Conservation (phyloP, 2,113 vertebrate species). For the Oryctolagus cuniculus region mOryCun1.1 NC_091453.1:43688501-43689000, state of each 20-base stretch:
- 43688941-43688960: neutral
- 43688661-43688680: no score
- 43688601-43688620: no score
- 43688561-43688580: no score
- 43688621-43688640: no score
- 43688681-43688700: no score
- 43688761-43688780: neutral
- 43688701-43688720: neutral
- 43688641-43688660: no score
- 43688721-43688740: neutral
- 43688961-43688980: neutral
- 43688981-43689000: neutral
- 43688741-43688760: neutral
- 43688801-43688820: neutral
- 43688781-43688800: neutral
- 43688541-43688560: no score
- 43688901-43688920: neutral
- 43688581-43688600: no score
- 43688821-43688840: neutral
- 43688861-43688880: slow-evolving; percentile 14
- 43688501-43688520: no score
- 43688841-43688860: slow-evolving; percentile 16
- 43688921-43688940: neutral
- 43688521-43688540: no score
- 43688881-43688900: slow-evolving; percentile 23